Percentiles rank a stretch among this genome's conserved stretches.
These are phyloP conservation scores for Drosophila borborema DNA, from an alignment of 2,888 invertebrate genomes.

Conservation along the genomic window DNA sequence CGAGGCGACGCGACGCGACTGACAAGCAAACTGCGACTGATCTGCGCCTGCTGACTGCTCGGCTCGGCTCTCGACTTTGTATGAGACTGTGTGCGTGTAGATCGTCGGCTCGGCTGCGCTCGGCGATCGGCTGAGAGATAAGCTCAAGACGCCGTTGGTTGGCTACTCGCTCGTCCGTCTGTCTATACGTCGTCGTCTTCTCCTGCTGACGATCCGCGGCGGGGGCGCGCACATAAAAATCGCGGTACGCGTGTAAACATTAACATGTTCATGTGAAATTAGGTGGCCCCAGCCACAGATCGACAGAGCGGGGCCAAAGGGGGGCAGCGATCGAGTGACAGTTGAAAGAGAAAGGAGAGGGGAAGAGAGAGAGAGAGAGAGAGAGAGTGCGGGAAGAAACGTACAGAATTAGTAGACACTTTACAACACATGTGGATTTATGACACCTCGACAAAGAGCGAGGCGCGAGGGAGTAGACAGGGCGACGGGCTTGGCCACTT, in stretches of 20 bases:
- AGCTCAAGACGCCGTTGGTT: slow-evolving; percentile 61
- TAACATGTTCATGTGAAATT: slow-evolving; percentile 79
- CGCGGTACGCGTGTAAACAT: slow-evolving; percentile 81
- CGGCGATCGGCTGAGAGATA: slow-evolving; percentile 48
- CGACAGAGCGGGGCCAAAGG: slow-evolving; percentile 28
- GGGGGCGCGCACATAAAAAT: slow-evolving; percentile 73
- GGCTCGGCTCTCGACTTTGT: not conserved
- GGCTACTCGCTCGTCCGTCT: slow-evolving; percentile 22
- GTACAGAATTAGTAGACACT: slow-evolving; percentile 70
- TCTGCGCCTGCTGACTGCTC: slow-evolving; percentile 45
- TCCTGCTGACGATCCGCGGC: slow-evolving; percentile 44
- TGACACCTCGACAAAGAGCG: slow-evolving; percentile 52
- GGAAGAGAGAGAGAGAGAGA: not conserved
- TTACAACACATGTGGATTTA: slow-evolving; percentile 81
- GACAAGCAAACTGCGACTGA: slow-evolving; percentile 73
- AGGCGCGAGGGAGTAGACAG: slow-evolving; percentile 10
- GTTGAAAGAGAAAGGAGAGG: slow-evolving; percentile 12
- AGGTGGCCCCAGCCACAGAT: slow-evolving; percentile 37
- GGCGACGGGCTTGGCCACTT: slow-evolving; percentile 48
- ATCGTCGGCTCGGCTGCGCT: slow-evolving; percentile 30
- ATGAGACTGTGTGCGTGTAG: slow-evolving; percentile 6
- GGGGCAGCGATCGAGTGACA: slow-evolving; percentile 39
- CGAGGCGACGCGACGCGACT: slow-evolving; percentile 55
- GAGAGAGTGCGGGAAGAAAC: slow-evolving; percentile 8
- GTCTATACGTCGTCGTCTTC: slow-evolving; percentile 5